Evolutionary conservation across 2,113 vertebrate species (phyloP).

Genomic region (Rhynchomys soricoides): DNA sequence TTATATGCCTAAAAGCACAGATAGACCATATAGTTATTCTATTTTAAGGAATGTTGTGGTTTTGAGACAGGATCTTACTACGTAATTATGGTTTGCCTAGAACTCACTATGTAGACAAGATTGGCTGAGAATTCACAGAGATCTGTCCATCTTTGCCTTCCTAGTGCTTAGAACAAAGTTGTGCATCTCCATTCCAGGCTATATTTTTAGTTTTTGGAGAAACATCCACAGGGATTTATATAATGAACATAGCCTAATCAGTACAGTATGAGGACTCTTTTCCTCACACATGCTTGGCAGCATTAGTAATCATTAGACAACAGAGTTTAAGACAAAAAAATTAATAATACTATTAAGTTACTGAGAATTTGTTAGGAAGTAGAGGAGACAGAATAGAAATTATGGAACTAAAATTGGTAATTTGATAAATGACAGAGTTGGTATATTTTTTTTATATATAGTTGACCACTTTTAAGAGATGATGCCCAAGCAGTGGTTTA

Average conservation of each 20-base stretch:
- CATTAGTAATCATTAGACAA: not conserved
- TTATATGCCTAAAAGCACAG: not conserved
- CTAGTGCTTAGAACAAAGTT: not conserved
- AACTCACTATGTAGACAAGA: not conserved
- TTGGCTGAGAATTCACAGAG: not conserved
- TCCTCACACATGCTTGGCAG: not conserved
- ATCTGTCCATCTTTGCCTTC: not conserved
- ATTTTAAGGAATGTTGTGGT: not conserved
- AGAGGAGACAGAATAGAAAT: not conserved
- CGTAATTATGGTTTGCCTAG: not conserved
- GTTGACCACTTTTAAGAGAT: too few relatives aligned
- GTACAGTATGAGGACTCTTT: not conserved
- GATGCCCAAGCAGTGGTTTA: not conserved
- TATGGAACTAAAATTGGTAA: not conserved
- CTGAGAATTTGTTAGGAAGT: not conserved
- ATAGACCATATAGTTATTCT: not conserved
- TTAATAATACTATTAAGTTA: not conserved
- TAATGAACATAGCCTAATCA: not conserved
- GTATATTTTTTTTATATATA: too few relatives aligned
- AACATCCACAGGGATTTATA: not conserved
- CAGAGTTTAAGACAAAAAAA: not conserved
- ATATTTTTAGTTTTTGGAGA: not conserved
- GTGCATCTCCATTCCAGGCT: not conserved
- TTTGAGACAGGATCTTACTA: not conserved
- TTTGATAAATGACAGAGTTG: not conserved